Evolutionary conservation across 2,797 vertebrate species (phyloP), one percentile per base, ranked within the genome.

Genomic region (Danio aesculapii): DNA sequence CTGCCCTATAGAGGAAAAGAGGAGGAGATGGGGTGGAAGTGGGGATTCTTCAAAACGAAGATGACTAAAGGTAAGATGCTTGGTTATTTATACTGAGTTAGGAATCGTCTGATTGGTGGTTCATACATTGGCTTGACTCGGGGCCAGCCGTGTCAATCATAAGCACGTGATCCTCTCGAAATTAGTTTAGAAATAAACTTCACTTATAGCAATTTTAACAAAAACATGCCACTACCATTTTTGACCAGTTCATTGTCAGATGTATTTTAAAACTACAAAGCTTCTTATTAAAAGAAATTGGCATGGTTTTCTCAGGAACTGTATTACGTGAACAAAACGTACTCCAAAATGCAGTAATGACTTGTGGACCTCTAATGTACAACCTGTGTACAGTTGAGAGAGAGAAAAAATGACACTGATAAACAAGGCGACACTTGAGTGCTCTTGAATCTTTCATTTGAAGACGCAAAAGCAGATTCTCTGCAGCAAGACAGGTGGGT

Each of bases 401-500:
- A 16, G 13, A 66, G 12, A 59, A 52, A 59, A 76, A 52, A 59
- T 50, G 14, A 19, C 39, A 68, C 77, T 62, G 68, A 63, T 7
- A 70, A 53, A 14, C 55, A 16, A 68, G 80, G 75, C n/a, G 44
- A 73, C 70, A 77, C 72, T 74, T 39, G 47, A 78, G 41, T 82
- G 71, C 47, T 50, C 59, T 72, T n/a, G 77, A 79, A 70, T 72
- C 0, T 72, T 79, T 82, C 70, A 57, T 85, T 89, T 86, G 73
- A 80, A 87, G 88, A 88, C 85, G 77, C 59, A 16, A 58, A 64
- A 63, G 81, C 70, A 66, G 75, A 53, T 67, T 71, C 79, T 72
- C 77, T 75, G 17, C 66, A 83, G 79, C 84, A 19, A 68, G 77
- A 88, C 90, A 92, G 91, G 90, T 91, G 90, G 83, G 77, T 87